phyloP scores from a whole-genome alignment of 2,888 invertebrate species.

The Temnothorax unifasciatus region DNA sequence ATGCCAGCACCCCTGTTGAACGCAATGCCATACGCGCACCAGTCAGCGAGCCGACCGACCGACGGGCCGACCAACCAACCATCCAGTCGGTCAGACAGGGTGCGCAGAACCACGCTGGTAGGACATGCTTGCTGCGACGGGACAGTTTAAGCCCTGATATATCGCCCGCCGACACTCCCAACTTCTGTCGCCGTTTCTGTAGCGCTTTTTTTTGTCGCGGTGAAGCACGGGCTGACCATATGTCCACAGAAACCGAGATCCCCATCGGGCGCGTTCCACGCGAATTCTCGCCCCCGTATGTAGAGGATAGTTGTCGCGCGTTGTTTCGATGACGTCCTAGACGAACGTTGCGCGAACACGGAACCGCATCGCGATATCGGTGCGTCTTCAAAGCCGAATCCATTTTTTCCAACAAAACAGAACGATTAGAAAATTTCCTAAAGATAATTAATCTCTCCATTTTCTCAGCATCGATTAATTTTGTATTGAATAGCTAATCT shows the following conservation, averaged over 20 bases:
- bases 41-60: conserved; percentile 66
- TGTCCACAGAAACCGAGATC: conserved; percentile 80
- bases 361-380: not conserved
- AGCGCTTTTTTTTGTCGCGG: conserved; percentile 81
- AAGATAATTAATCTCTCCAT: not conserved
- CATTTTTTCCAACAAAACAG: not conserved
- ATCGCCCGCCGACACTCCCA: conserved; percentile 86
- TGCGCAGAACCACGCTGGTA: conserved; percentile 71
- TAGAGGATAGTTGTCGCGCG: conserved; percentile 33
- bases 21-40: conserved; percentile 79
- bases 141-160: conserved; percentile 86
- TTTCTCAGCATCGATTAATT: not conserved
- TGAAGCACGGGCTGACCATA: conserved; percentile 81
- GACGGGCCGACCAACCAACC: conserved; percentile 47
- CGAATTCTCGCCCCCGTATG: conserved; percentile 40
- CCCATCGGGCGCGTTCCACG: conserved; percentile 60
- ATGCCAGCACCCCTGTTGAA: conserved; percentile 80
- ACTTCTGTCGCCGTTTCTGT: conserved; percentile 86
- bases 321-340: conserved; percentile 35
- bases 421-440: not conserved
- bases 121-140: conserved; percentile 79
- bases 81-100: conserved; percentile 70
- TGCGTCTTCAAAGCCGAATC: not conserved
- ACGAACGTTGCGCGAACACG: not conserved
- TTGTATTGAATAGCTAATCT: not conserved